Base-by-base conservation (phyloP, 2,113 vertebrate genomes). In the Pongo pygmaeus region DNA sequence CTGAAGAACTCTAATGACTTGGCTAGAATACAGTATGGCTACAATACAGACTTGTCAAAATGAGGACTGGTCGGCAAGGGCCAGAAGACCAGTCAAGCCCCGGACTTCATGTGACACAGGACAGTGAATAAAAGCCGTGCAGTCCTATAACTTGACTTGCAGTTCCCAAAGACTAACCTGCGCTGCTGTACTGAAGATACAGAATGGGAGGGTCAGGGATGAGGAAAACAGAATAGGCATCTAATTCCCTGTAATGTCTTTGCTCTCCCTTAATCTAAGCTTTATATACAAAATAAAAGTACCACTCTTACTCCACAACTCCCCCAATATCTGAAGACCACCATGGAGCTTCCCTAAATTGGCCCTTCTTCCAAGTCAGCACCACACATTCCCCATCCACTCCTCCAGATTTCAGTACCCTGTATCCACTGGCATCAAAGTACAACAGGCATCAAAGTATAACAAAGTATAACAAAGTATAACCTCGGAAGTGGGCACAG, bases 261-360 rank as follows among this genome's bases (percentile, higher is more conserved):
- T 55, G 17, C 70, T 84, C 48, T 72, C 52, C n/a, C 46, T 89
- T 25, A 48, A 78, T 25, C 46, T 27, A 74, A 86, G 35, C 11
- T 90, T 80, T 25, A 46, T 2, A 13, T 25, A 77, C 74, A 52
- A n/a, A 85, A 32, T 6, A 77, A 61, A 43, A 81, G 72, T 6
- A n/a, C 30, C 27, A 69, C 22, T 77, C 69, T 46, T 12, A 48
- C 16, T 10, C 70, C 27, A 6, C 46, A 30, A 48, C 35, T 30
- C 40, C 61, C 69, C 69, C 43, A 11, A 75, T 22, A n/a, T 20
- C 64, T 89, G 25, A 86, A 50, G 23, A n/a, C 10, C 50, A 8
- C 35, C 12, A 69, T 0, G 5, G 22, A 0, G 0, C 18, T 59
- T 55, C 46, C 7, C 22, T 67, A 25, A 38, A 55, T 30, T 35